Base-by-base conservation (phyloP, 2,888 invertebrate species). In the Netelia melanura region DNA sequence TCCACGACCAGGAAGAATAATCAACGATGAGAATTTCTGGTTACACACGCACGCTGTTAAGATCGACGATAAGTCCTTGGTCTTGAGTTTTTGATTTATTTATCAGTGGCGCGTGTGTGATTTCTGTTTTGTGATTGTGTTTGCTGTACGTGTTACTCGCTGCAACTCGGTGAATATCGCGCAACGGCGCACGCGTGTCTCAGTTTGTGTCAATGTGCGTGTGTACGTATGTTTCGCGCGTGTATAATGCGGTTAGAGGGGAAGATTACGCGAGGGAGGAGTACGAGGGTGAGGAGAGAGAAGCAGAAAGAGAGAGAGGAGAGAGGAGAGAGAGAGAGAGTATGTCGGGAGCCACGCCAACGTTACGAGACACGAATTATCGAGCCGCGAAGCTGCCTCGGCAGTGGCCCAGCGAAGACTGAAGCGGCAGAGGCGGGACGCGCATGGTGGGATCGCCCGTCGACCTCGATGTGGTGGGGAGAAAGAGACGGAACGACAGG, bases 341-440 rank as follows among this genome's bases (percentile, higher is more conserved):
- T 62, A 77, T 81, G 87, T 75, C 84, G 86, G 44, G 85, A 81
- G 83, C 84, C 82, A 86, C 74, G 84, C 81, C 79, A 80, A 86
- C 81, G 86, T 86, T 77, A 81, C 84, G 85, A 85, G 84, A 83
- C 76, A 85, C 68, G 78, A 77, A 64, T 71, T 54, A 43, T 83
- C 88, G 89, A 89, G 88, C 89, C 88, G 89, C 89, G 89, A 89
- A 89, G 90, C 91, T 89, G 90, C 90, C 93, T 89, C 91, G 88
- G 88, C 92, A 89, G 90, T 92, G 93, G 91, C 90, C 92, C 90
- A 91, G 91, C 91, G 90, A 89, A 91, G 92, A 93, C 93, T 93
- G 92, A 92, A 88, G 81, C 88, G 79, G 84, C 86, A 86, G 86
- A 88, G 87, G 89, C 88, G 89, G 86, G 88, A 80, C 87, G 86